Evolutionary conservation across 2,113 vertebrate species (phyloP), one percentile per base, ranked within the genome.

Genomic region (Engraulis encrasicolus): DNA sequence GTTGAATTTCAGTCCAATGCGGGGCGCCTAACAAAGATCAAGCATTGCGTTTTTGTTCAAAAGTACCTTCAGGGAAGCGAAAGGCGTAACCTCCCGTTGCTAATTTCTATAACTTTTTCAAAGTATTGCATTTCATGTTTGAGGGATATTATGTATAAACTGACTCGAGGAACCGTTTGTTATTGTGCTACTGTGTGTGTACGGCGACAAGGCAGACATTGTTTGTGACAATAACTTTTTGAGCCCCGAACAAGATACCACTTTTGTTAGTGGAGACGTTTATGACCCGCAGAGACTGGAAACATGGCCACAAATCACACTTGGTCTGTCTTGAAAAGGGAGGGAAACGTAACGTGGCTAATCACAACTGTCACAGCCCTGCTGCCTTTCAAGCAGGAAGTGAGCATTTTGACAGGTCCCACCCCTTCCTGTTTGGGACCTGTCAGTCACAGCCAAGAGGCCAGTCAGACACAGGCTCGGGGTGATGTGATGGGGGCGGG

Each of bases 401-500:
- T 82, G 58, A 80, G n/a, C 36, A 23, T 84, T 77, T 4, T 80
- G 52, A 81, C 54, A 1, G 40, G 36, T 17, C 38, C 71, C 78
- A 77, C 17, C 79, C 61, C 49, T 50, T 79, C 36, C 49, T 50
- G 79, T 77, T 48, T 78, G 77, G 31, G 27, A 20, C 36, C 31
- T 79, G 78, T 81, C 78, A 61, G 49, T 88, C 58, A 48, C 27
- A 17, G 6, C 71, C 7, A 40, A 18, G 45, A 49, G 78, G 82
- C 37, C 40, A 45, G n/a, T 52, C 49, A 78, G 45, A 81, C 49
- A 9, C 40, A 45, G 40, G 34, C 38, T n/a, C 23, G 54, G 74
- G 27, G 61, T 85, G 52, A 86, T 78, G 80, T 79, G 86, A 90
- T 83, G 48, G 86, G 84, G 85, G 78, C 49, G 61, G 83, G 84